Base-by-base conservation (phyloP, 1,140 invertebrate species). In the Nasonia longicornis region DNA sequence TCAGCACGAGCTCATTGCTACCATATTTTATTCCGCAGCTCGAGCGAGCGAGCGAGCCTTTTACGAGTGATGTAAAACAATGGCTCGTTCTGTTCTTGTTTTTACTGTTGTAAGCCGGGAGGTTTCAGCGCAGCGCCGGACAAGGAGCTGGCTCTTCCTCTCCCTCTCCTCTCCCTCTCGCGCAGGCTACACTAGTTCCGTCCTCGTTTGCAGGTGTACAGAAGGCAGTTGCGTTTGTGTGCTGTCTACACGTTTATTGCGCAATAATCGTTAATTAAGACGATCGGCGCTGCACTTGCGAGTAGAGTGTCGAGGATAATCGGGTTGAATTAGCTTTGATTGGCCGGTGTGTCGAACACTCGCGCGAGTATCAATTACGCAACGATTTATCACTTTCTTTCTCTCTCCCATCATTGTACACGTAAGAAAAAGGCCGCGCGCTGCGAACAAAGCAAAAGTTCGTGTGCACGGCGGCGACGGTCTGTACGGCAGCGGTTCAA, bases 251-350 rank as follows among this genome's bases (percentile, higher is more conserved):
- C 58, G 87, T 89, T 88, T 89, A 89, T 86, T 85, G 85, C 83
- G 80, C 86, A 86, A 87, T 87, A 88, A 88, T 88, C 86, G 87
- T 89, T 87, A 87, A 89, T 89, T 87, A 87, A 89, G 83, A 35
- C 45, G 67, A 71, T 71, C 67, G 31, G 31, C 45, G 67, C 26
- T 58, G n/a, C 14, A 48, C 45, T 48, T 52, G 16, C 11, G 14
- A 4, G 12, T 16, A 16, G 67, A 64, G 64, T 42, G 64, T 67
- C 11, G 75, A 12, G 12, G 63, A 64, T 38, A 22, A 7, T n/a
- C 4, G 48, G 6, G 52, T 26, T 26, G 52, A 58, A n/a, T 58
- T 7, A 31, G 35, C 35, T 71, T 71, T 42, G 70, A 71, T 71
- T 31, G 35, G 20, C n/a, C 3, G 6, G 22, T 12, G 22, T 22